Evolutionary conservation across 1,140 invertebrate genomes (phyloP).

Genomic region (Caenorhabditis remanei): DNA sequence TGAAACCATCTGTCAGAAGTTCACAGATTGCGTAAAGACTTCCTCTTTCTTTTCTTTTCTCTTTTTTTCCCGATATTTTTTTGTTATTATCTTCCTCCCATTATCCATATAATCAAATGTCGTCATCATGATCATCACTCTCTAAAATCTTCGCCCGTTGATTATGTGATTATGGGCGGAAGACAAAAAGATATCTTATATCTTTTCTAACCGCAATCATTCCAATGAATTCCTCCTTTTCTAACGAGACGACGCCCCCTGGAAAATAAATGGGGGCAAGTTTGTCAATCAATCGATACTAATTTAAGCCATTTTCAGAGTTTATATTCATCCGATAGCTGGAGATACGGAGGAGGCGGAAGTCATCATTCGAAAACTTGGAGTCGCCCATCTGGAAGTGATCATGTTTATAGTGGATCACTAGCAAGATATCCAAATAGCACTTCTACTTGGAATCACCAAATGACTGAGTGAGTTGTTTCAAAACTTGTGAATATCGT

Average conservation of each 20-base stretch:
- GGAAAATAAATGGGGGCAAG: slow-evolving; percentile 29
- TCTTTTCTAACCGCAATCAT: slow-evolving; percentile 9
- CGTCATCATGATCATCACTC: slow-evolving; percentile 28
- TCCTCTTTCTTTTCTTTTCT: neutral
- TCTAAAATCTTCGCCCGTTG: slow-evolving; percentile 20
- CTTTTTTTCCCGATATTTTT: neutral
- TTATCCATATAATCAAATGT: slow-evolving; percentile 36
- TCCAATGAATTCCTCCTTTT: slow-evolving; percentile 19
- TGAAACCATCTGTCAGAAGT: too few species aligned
- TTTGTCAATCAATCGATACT: slow-evolving; percentile 33
- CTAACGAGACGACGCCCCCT: slow-evolving; percentile 7
- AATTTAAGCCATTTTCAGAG: slow-evolving; percentile 14
- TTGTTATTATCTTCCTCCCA: neutral
- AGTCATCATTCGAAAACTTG: slow-evolving; percentile 34
- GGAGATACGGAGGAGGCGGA: slow-evolving; percentile 37
- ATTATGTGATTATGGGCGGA: slow-evolving; percentile 54
- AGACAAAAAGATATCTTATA: neutral
- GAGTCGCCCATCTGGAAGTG: slow-evolving; percentile 39
- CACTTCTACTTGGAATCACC: slow-evolving; percentile 9
- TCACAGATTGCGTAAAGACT: too few species aligned
- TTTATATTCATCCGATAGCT: slow-evolving; percentile 27
- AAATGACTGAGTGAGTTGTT: slow-evolving; percentile 56
- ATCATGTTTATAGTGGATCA: slow-evolving; percentile 35
- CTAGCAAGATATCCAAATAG: slow-evolving; percentile 19
- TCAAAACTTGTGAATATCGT: neutral